Conservation (phyloP, 30 jellyfish, hydroid and myxozoan genomes). For the Aurelia sp. region DNA sequence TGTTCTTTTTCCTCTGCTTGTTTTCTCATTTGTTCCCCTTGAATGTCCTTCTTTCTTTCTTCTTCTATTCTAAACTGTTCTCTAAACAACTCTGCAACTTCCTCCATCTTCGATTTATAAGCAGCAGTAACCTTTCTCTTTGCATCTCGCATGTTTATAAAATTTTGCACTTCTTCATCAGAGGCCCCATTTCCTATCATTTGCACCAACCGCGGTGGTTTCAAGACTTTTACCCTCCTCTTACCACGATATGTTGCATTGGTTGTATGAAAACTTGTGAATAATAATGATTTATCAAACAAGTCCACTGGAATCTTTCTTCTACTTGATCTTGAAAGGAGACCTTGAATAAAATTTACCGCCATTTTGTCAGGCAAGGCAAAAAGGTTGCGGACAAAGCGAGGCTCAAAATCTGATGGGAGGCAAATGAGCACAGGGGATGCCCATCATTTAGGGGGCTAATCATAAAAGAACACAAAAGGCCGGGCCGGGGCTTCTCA, state of each 20-base stretch:
- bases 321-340: background rate
- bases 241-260: conserved; percentile 23
- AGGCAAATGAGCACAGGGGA: too few species aligned
- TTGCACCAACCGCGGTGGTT: conserved; percentile 32
- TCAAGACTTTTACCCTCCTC: conserved; percentile 17
- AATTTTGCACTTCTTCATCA: conserved; percentile 48
- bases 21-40: conserved; percentile 78
- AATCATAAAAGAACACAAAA: too few species aligned
- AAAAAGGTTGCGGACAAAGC: background rate
- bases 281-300: background rate
- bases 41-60: conserved; percentile 63
- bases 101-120: conserved; percentile 72
- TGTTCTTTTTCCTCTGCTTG: conserved; percentile 72
- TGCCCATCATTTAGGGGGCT: too few species aligned
- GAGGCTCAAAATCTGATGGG: too few species aligned
- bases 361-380: conserved; percentile 8
- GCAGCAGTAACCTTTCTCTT: conserved; percentile 52
- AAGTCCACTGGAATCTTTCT: background rate
- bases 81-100: conserved; percentile 59
- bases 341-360: background rate
- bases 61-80: conserved; percentile 61
- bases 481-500: too few species aligned
- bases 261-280: conserved; percentile 32
- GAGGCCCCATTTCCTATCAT: conserved; percentile 54
- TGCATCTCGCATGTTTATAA: conserved; percentile 23